Evolutionary conservation across 2,888 invertebrate species (phyloP).

Genomic region (Emmelina monodactyla): DNA sequence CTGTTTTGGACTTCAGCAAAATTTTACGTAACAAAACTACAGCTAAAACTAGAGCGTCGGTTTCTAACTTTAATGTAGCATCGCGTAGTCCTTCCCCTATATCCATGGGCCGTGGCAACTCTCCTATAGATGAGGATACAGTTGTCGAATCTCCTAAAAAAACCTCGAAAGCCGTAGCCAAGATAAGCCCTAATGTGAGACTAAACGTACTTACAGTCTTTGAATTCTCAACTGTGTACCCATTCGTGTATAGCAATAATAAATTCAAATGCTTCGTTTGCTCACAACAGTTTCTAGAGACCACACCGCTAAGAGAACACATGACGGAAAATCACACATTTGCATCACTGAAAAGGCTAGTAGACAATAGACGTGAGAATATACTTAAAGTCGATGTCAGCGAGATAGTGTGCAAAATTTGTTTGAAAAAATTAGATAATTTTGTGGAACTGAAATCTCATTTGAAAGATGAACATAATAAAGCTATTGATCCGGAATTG

Average conservation of each 20-base stretch:
- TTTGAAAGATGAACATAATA: conserved; percentile 37
- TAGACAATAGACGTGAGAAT: conserved; percentile 47
- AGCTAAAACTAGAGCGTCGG: conserved; percentile 12
- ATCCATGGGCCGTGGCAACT: conserved; percentile 15
- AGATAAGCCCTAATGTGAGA: conserved; percentile 31
- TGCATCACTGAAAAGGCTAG: conserved; percentile 37
- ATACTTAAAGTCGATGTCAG: conserved; percentile 51
- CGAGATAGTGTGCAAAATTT: conserved; percentile 42
- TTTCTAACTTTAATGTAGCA: conserved; percentile 16
- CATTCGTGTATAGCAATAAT: conserved; percentile 51
- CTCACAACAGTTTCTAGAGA: conserved; percentile 44
- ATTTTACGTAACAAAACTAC: conserved; percentile 20
- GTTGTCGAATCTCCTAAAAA: conserved; percentile 14
- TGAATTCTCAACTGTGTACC: conserved; percentile 51
- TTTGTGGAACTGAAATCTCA: conserved; percentile 38
- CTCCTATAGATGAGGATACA: conserved; percentile 13
- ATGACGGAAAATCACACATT: conserved; percentile 42
- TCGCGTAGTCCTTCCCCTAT: conserved; percentile 41
- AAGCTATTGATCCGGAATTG: conserved; percentile 38
- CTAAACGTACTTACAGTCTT: conserved; percentile 48
- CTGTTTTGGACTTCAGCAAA: conserved; percentile 40
- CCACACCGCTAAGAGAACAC: conserved; percentile 33
- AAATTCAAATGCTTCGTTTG: conserved; percentile 57
- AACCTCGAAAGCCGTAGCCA: conserved; percentile 15
- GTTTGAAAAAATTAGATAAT: conserved; percentile 25